phyloP scores from a whole-genome alignment of 1,140 invertebrate species.

The Cotesia glomerata region DNA sequence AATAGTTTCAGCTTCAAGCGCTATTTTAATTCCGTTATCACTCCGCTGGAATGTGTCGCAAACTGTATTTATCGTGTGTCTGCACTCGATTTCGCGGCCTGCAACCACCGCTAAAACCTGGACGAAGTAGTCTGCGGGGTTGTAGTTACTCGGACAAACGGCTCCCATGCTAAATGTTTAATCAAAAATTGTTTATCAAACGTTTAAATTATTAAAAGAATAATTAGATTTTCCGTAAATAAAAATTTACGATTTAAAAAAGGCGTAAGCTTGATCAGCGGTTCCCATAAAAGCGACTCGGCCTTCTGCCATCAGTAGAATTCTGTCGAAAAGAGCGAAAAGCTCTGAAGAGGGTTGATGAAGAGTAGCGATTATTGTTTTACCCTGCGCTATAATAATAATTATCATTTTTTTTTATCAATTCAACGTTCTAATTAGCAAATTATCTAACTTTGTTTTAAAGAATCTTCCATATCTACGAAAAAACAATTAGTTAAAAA shows the following conservation, averaged over 20 bases:
- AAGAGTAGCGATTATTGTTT: conserved; percentile 93
- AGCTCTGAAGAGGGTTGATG: conserved; percentile 96
- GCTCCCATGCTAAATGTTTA: conserved; percentile 69
- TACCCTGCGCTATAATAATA: conserved; percentile 66
- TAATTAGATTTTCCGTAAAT: neutral
- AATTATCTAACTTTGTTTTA: neutral
- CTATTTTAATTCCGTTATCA: conserved; percentile 67
- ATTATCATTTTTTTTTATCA: conserved; percentile 4
- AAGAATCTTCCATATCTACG: too few species aligned
- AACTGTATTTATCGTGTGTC: conserved; percentile 76
- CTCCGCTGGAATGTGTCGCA: conserved; percentile 77
- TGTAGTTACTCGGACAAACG: conserved; percentile 86
- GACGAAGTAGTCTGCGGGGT: conserved; percentile 96
- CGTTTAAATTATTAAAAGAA: neutral
- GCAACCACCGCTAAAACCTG: conserved; percentile 87
- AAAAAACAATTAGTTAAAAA: too few species aligned
- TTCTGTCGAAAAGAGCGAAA: conserved; percentile 89
- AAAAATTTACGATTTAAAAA: conserved; percentile 79
- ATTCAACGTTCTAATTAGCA: neutral
- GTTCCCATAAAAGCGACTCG: conserved; percentile 89
- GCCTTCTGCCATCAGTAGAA: conserved; percentile 91
- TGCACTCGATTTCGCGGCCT: conserved; percentile 76
- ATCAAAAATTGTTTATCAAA: conserved; percentile 11
- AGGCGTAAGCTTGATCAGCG: conserved; percentile 76
- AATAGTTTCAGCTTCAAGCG: conserved; percentile 63